These are phyloP conservation scores for Steatocranus sp. DNA, from an alignment of 2,797 vertebrate species.

Conservation along the genomic window DNA sequence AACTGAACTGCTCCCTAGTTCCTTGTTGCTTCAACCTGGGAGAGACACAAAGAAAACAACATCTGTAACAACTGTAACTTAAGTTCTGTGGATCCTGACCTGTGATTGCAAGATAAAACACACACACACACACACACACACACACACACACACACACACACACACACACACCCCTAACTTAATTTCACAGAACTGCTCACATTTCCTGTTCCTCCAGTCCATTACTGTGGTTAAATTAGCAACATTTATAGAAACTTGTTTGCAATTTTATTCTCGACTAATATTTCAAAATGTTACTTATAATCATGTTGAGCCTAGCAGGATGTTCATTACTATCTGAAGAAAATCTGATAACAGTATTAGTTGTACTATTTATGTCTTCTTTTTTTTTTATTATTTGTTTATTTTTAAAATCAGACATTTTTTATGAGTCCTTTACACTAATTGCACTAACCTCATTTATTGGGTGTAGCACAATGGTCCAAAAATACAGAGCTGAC, in stretches of 20 bases:
- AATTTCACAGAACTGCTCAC: not conserved
- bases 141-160: not conserved
- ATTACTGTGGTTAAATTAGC: not conserved
- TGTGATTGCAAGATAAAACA: not conserved
- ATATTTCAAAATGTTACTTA: not conserved
- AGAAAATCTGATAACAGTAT: not conserved
- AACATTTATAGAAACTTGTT: not conserved
- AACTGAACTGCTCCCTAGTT: slow-evolving; percentile 82
- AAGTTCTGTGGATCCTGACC: not conserved
- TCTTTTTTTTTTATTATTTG: accelerated
- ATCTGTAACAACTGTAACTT: not conserved
- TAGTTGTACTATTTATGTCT: not conserved
- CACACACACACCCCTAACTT: not conserved
- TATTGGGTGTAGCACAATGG: accelerated
- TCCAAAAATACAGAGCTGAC: not conserved
- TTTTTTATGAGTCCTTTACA: not conserved
- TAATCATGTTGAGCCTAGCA: not conserved
- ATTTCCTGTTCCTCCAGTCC: not conserved
- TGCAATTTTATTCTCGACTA: not conserved
- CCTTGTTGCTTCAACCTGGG: slow-evolving; percentile 81
- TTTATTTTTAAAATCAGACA: not conserved
- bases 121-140: accelerated
- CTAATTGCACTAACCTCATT: not conserved
- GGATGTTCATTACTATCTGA: not conserved
- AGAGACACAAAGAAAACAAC: slow-evolving; percentile 11